phyloP scores from a whole-genome alignment of 2,888 invertebrate species.

The Cephus spinipes region DNA sequence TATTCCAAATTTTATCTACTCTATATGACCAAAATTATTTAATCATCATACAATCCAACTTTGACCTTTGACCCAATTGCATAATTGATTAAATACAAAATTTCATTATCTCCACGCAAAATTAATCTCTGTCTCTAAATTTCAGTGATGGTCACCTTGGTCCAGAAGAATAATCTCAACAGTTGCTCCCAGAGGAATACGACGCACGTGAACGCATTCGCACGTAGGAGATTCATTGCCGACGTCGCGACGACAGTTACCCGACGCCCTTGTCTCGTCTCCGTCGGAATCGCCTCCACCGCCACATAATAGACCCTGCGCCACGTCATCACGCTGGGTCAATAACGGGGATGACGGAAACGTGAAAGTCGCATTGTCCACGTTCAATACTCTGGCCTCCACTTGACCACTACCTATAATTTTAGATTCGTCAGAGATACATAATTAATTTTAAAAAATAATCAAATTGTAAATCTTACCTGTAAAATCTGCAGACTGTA shows the following conservation, averaged over 20 bases:
- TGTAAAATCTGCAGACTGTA: constrained; percentile 43
- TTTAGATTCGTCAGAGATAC: background rate
- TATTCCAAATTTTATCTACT: background rate
- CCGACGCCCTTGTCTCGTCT: constrained; percentile 7
- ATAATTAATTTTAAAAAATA: background rate
- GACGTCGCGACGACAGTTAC: constrained; percentile 40
- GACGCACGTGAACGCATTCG: constrained; percentile 81
- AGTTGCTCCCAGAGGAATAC: constrained; percentile 75
- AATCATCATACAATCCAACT: background rate
- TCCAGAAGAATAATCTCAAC: constrained; percentile 82
- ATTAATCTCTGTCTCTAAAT: background rate
- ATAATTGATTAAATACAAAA: background rate
- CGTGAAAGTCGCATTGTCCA: constrained; percentile 80
- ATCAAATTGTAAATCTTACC: constrained; percentile 34
- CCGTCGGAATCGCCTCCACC: constrained; percentile 29
- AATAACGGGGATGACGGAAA: constrained; percentile 83
- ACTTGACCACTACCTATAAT: constrained; percentile 71
- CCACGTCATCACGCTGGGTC: constrained; percentile 76
- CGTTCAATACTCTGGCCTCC: constrained; percentile 62
- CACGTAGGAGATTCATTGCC: constrained; percentile 64
- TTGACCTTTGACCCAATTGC: background rate
- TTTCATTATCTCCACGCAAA: background rate
- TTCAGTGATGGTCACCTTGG: constrained; percentile 71
- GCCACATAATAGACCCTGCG: constrained; percentile 70
- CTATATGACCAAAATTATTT: background rate